Conservation (phyloP, 2,888 invertebrate species). For the Xanthia icteritia region DNA sequence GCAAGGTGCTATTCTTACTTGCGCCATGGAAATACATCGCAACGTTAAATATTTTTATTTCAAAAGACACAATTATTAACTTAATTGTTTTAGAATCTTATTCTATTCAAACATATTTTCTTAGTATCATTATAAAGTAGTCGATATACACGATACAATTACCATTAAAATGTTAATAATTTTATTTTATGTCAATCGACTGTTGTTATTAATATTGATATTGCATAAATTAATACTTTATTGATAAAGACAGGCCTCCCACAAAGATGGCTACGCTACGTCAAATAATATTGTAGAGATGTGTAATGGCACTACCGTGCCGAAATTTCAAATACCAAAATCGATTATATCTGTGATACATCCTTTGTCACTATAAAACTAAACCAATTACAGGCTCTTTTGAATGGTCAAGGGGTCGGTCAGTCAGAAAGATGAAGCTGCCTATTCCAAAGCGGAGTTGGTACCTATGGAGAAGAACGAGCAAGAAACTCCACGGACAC, state of each 20-base stretch:
- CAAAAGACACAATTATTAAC: background rate
- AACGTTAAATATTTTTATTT: slow-evolving; percentile 24
- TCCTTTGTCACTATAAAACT: background rate
- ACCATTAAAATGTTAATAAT: slow-evolving; percentile 8
- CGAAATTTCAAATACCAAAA: background rate
- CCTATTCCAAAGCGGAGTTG: background rate
- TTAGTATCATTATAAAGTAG: background rate
- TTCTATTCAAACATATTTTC: background rate
- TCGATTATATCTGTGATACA: background rate
- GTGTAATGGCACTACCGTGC: background rate
- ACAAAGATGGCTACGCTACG: background rate
- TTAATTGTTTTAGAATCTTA: slow-evolving; percentile 11
- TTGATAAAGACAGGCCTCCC: background rate
- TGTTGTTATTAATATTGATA: background rate
- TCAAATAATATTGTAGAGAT: background rate
- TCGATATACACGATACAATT: background rate
- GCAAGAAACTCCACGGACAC: background rate
- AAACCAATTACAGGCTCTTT: background rate
- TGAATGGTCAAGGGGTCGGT: background rate
- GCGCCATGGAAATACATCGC: slow-evolving; percentile 12
- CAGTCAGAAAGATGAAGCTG: background rate
- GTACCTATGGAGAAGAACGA: background rate
- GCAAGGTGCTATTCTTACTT: slow-evolving; percentile 28
- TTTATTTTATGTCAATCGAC: slow-evolving; percentile 6
- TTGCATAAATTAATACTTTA: background rate